Percentiles rank a stretch among this genome's conserved stretches.
Conservation (phyloP, 2,113 vertebrate species). For the Nematolebias whitei region DNA sequence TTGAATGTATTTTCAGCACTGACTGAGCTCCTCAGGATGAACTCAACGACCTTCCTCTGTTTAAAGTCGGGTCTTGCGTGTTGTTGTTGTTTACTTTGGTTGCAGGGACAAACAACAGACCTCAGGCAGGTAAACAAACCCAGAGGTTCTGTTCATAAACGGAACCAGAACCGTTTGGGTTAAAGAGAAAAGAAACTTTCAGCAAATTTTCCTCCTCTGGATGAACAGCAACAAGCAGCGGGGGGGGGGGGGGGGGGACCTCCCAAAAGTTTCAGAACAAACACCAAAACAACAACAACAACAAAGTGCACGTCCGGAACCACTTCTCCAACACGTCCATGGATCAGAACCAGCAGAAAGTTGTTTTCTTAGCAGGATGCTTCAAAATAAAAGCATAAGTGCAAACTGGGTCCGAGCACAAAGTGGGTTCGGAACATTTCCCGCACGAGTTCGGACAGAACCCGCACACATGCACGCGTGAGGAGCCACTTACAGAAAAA, state of each 20-base stretch:
- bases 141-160: not conserved
- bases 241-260: constrained; percentile 26
- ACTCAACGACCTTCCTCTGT: constrained; percentile 21
- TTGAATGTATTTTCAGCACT: constrained; percentile 10
- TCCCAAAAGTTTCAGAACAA: constrained; percentile 35
- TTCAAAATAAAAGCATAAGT: not conserved
- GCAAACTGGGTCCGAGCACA: not conserved
- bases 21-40: constrained; percentile 49
- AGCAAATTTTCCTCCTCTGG: constrained; percentile 13
- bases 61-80: constrained; percentile 17
- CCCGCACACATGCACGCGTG: constrained; percentile 55
- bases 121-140: constrained; percentile 34
- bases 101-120: constrained; percentile 56
- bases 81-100: constrained; percentile 60
- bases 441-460: constrained; percentile 50
- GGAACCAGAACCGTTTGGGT: not conserved
- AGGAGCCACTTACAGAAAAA: constrained; percentile 61
- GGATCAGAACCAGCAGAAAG: too few relatives aligned
- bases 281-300: constrained; percentile 42
- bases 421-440: constrained; percentile 52
- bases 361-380: too few relatives aligned
- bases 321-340: too few relatives aligned
- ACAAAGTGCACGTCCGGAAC: not conserved
- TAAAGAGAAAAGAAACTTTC: constrained; percentile 11
- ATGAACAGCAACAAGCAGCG: constrained; percentile 20